Conservation (phyloP, 2,113 vertebrate species). For the Pongo abelii region DNA sequence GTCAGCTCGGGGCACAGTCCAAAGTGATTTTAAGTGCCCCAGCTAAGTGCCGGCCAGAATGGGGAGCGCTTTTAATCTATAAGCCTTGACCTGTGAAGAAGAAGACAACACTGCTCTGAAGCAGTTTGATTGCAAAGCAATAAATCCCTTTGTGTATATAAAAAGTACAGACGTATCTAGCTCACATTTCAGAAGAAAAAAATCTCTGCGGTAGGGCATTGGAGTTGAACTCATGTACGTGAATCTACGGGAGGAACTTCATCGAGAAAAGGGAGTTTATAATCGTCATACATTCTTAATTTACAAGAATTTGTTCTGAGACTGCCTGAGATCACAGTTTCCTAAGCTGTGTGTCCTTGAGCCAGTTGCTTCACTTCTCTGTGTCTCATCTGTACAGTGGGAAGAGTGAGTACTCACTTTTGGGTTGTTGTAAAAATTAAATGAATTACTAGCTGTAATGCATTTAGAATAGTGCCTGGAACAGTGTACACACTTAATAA, state of each 20-base stretch:
- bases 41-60: constrained; percentile 77
- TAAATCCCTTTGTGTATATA: constrained; percentile 81
- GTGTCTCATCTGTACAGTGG: neutral
- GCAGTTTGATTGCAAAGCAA: constrained; percentile 81
- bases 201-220: neutral
- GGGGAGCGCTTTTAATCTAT: constrained; percentile 83
- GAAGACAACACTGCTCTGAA: constrained; percentile 79
- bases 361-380: constrained; percentile 10
- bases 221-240: neutral
- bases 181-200: constrained; percentile 70
- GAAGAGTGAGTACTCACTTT: neutral
- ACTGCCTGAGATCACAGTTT: neutral
- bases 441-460: neutral
- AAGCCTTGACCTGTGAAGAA: constrained; percentile 79
- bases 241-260: neutral
- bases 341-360: constrained; percentile 37
- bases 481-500: neutral
- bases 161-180: constrained; percentile 69
- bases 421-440: neutral
- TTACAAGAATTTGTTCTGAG: neutral
- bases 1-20: constrained; percentile 81
- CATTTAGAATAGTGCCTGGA: neutral
- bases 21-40: constrained; percentile 81
- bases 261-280: neutral
- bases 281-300: neutral